A percentile compares a stretch with the other conserved stretches of the same genome.
phyloP scores from a whole-genome alignment of 2,888 invertebrate genomes.

The Acanthopleura granulata region DNA sequence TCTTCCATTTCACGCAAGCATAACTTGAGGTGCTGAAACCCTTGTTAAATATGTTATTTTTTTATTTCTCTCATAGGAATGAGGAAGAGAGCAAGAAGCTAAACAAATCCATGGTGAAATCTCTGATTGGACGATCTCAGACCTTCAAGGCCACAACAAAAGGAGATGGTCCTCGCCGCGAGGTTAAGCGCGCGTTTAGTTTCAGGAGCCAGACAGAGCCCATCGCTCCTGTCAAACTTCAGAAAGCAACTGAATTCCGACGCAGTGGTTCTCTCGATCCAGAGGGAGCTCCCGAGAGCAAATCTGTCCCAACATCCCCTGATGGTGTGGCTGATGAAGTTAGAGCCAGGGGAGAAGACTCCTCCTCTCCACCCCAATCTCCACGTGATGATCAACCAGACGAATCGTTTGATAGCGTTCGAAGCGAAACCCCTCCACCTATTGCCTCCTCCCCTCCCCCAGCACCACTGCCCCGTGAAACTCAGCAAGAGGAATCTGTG shows the following conservation, averaged over 20 bases:
- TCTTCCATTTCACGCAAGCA: too few species aligned
- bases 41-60: too few species aligned
- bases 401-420: neutral
- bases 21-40: too few species aligned
- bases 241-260: slow-evolving; percentile 55
- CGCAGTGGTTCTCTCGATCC: slow-evolving; percentile 32
- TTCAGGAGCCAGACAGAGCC: slow-evolving; percentile 46
- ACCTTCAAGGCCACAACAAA: slow-evolving; percentile 51
- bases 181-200: slow-evolving; percentile 53
- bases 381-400: neutral
- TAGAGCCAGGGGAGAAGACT: neutral
- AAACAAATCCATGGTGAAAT: slow-evolving; percentile 52
- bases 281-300: neutral
- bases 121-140: slow-evolving; percentile 54
- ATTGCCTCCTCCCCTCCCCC: neutral
- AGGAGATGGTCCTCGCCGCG: slow-evolving; percentile 36
- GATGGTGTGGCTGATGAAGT: neutral
- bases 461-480: neutral
- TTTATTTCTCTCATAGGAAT: slow-evolving; percentile 22
- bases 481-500: neutral
- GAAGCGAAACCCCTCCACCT: neutral
- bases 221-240: slow-evolving; percentile 43
- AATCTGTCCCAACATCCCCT: neutral
- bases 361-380: neutral
- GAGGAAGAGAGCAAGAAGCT: slow-evolving; percentile 47